These are phyloP conservation scores for Contarinia nasturtii DNA, from an alignment of 1,140 invertebrate species.

Conservation along the genomic window DNA sequence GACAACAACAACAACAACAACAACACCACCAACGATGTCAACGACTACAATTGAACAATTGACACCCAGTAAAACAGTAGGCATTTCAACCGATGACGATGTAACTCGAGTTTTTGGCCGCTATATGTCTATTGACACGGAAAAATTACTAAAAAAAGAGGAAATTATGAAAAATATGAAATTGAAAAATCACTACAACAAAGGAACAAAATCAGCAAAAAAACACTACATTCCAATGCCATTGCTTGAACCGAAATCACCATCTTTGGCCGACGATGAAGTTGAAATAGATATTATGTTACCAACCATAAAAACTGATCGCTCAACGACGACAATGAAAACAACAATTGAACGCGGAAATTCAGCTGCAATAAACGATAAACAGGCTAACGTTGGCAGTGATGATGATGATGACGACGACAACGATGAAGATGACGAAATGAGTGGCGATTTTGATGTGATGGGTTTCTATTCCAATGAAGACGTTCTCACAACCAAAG, in stretches of 20 bases:
- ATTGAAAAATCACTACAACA: background rate
- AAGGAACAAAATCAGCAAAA: background rate
- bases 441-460: background rate
- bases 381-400: background rate
- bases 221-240: background rate
- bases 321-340: background rate
- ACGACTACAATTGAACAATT: background rate
- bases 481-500: constrained; percentile 9
- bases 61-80: background rate
- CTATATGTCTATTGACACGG: constrained; percentile 1
- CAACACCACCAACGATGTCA: background rate
- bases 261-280: constrained; percentile 8
- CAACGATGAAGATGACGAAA: background rate
- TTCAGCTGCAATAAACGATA: background rate
- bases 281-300: constrained; percentile 9
- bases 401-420: background rate
- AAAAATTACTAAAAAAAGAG: background rate
- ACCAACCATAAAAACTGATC: background rate
- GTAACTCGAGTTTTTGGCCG: background rate
- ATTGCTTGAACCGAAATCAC: background rate
- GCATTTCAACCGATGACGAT: background rate
- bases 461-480: background rate
- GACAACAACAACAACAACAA: background rate
- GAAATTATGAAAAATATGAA: background rate
- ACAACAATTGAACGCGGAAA: constrained; percentile 1